Evolutionary conservation across 2,888 invertebrate genomes (phyloP).

Genomic region (Phymatocera aterrima): DNA sequence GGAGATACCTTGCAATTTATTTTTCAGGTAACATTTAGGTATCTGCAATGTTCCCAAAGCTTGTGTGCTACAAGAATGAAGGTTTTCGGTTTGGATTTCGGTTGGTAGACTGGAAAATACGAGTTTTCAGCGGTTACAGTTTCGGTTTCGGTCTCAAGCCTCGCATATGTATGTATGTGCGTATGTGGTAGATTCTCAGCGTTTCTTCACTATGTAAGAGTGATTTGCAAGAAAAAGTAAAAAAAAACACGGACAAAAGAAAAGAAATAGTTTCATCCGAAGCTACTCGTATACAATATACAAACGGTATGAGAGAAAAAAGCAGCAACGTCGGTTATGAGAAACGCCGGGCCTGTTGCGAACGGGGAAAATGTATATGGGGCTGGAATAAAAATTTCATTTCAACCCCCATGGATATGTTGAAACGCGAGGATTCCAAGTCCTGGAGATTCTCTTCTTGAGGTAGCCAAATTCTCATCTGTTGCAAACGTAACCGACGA

Average conservation of each 20-base stretch:
- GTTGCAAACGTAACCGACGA: constrained; percentile 11
- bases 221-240: neutral
- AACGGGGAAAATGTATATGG: constrained; percentile 17
- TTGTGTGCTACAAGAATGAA: neutral
- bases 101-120: too few species aligned
- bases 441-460: neutral
- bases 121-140: too few species aligned
- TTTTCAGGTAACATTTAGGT: neutral
- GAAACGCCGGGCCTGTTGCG: constrained; percentile 13
- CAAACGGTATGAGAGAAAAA: neutral
- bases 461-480: constrained; percentile 15
- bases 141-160: too few species aligned
- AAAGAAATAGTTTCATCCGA: neutral
- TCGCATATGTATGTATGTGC: too few species aligned
- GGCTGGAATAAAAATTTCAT: constrained; percentile 40
- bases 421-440: constrained; percentile 12
- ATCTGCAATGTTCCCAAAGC: neutral
- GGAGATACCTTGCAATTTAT: too few species aligned
- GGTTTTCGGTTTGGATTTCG: too few species aligned
- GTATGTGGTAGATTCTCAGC: neutral
- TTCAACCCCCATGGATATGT: constrained; percentile 11
- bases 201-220: too few species aligned
- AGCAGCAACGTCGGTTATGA: constrained; percentile 20
- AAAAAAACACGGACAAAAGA: neutral
- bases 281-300: too few species aligned